Evolutionary conservation across 1,140 invertebrate species (phyloP).

Genomic region (Carposina sasakii): DNA sequence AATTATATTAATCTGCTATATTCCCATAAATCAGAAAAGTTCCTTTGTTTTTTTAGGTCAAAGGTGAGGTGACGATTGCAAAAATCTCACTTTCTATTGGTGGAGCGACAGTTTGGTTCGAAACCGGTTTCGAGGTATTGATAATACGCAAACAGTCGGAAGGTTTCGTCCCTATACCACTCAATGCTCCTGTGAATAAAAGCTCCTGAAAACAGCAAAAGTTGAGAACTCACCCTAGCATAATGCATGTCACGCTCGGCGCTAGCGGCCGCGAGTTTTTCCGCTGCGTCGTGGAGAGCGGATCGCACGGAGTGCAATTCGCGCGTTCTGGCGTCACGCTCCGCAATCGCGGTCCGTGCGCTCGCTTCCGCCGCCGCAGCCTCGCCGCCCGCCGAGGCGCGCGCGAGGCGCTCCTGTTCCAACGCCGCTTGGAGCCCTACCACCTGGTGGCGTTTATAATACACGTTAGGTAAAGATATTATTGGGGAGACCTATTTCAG

Average conservation of each 20-base stretch:
- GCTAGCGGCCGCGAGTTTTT: conserved; percentile 52
- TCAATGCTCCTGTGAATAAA: too few relatives aligned
- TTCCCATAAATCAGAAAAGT: too few relatives aligned
- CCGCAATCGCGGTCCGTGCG: conserved; percentile 43
- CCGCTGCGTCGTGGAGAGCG: conserved; percentile 51
- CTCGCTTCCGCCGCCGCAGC: conserved; percentile 56
- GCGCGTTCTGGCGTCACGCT: conserved; percentile 43
- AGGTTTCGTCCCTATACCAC: too few relatives aligned
- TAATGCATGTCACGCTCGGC: conserved; percentile 59
- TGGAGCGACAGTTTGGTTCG: too few relatives aligned
- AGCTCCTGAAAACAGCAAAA: too few relatives aligned
- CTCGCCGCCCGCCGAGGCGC: conserved; percentile 47
- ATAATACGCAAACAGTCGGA: too few relatives aligned
- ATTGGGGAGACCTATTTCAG: too few relatives aligned
- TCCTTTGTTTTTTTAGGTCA: too few relatives aligned
- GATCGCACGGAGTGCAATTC: conserved; percentile 44
- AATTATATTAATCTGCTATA: too few relatives aligned
- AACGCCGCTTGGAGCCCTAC: conserved; percentile 87
- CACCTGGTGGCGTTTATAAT: conserved; percentile 44
- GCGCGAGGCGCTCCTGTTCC: conserved; percentile 89
- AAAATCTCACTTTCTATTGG: too few relatives aligned
- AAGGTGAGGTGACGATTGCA: too few relatives aligned
- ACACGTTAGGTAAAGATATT: conserved; percentile 5
- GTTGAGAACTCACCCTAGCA: conserved; percentile 50
- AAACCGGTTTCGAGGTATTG: too few relatives aligned